A percentile compares a stretch with the other conserved stretches of the same genome.
phyloP scores from a whole-genome alignment of 2,113 vertebrate species.

The Myotis brandtii region DNA sequence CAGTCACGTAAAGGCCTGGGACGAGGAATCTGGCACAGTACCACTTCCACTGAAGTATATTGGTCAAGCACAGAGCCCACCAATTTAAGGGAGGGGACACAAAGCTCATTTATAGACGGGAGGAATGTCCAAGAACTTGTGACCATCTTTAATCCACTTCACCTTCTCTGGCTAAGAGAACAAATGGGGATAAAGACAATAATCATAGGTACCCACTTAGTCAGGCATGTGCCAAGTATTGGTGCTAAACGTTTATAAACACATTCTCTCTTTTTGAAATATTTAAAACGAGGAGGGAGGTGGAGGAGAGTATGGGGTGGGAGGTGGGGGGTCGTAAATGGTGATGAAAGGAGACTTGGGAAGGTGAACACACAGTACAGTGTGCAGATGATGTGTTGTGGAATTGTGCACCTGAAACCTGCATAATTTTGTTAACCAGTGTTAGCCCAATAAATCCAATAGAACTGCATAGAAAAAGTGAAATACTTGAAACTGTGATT shows the following conservation, averaged over 20 bases:
- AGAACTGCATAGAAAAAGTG: too few species aligned
- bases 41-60: background rate
- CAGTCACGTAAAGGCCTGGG: background rate
- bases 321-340: too few species aligned
- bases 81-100: background rate
- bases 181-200: background rate
- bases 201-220: background rate
- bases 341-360: too few species aligned
- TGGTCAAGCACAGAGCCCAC: background rate
- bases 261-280: conserved; percentile 2
- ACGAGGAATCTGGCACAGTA: background rate
- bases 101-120: background rate
- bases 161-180: background rate
- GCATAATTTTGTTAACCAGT: too few species aligned
- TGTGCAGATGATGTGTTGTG: too few species aligned
- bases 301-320: too few species aligned
- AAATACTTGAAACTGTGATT: conserved; percentile 25
- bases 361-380: background rate
- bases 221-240: background rate
- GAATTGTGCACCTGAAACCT: too few species aligned
- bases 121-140: conserved; percentile 17
- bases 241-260: background rate
- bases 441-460: too few species aligned
- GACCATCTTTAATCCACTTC: background rate
- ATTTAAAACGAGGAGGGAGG: background rate